Conservation (phyloP, 2,797 vertebrate genomes). For the Peromyscus attwateri region DNA sequence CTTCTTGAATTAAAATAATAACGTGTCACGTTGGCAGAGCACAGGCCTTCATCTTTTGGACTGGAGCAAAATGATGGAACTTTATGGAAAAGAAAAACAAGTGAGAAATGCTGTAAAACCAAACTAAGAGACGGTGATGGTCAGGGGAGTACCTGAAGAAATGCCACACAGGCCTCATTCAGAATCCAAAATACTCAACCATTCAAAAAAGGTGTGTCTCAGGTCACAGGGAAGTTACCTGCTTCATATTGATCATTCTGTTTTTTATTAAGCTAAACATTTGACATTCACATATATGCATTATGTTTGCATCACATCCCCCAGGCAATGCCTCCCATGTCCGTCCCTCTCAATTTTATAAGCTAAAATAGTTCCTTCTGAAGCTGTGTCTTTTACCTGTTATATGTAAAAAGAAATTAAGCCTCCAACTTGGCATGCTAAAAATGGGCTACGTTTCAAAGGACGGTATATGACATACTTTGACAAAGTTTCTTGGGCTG, state of each 20-base stretch:
- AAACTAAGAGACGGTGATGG: background rate
- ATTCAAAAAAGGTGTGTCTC: slow-evolving; percentile 15
- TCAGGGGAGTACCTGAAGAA: background rate
- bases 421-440: background rate
- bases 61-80: slow-evolving; percentile 92
- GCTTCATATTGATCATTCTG: slow-evolving; percentile 10
- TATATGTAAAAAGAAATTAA: slow-evolving; percentile 43
- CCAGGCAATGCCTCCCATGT: background rate
- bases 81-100: slow-evolving; percentile 73
- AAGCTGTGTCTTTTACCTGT: slow-evolving; percentile 7
- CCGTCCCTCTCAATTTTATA: background rate
- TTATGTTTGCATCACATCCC: no score
- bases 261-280: background rate
- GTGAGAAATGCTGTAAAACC: slow-evolving; percentile 16
- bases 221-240: background rate
- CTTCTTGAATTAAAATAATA: slow-evolving; percentile 92
- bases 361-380: slow-evolving; percentile 21
- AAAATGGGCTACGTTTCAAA: background rate
- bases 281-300: background rate
- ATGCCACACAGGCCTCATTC: background rate
- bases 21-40: slow-evolving; percentile 93
- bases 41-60: slow-evolving; percentile 92
- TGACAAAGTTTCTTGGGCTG: background rate
- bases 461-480: background rate
- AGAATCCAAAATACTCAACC: slow-evolving; percentile 3